Evolutionary conservation across 2,797 vertebrate species (phyloP).

Genomic region (Steatocranus sp.): DNA sequence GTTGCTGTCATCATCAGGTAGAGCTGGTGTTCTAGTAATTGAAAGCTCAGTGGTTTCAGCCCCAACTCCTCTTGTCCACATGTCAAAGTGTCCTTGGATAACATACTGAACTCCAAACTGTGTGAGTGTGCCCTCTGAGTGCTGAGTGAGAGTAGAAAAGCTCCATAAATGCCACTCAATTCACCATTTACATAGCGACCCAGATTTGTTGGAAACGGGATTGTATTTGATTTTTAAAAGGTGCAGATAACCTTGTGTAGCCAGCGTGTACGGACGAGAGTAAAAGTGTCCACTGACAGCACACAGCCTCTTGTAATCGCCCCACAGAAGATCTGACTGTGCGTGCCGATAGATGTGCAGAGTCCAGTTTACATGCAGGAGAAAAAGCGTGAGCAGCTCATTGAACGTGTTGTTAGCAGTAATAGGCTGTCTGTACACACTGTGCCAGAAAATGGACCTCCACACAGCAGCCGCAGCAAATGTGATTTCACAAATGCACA

Average conservation of each 20-base stretch:
- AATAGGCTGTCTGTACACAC: background rate
- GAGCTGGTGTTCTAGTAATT: background rate
- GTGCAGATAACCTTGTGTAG: background rate
- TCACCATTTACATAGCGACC: background rate
- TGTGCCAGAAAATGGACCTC: conserved; percentile 32
- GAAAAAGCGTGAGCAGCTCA: background rate
- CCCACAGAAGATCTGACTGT: background rate
- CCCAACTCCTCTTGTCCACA: background rate
- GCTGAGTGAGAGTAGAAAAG: background rate
- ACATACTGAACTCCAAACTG: background rate
- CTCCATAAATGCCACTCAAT: background rate
- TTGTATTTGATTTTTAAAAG: background rate
- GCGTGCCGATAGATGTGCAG: background rate
- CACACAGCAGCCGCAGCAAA: conserved; percentile 1
- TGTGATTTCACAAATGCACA: conserved; percentile 24
- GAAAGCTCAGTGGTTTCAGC: background rate
- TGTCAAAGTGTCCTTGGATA: background rate
- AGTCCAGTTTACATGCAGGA: background rate
- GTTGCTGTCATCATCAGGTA: background rate
- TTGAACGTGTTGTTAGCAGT: background rate
- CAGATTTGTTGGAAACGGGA: background rate
- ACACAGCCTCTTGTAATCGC: conserved; percentile 2
- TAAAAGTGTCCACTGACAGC: background rate
- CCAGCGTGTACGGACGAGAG: background rate
- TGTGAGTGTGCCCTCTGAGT: background rate